Evolutionary conservation across 2,113 vertebrate genomes (phyloP), one percentile per base, ranked within the genome.

Genomic region (Emydura subglobosa): DNA sequence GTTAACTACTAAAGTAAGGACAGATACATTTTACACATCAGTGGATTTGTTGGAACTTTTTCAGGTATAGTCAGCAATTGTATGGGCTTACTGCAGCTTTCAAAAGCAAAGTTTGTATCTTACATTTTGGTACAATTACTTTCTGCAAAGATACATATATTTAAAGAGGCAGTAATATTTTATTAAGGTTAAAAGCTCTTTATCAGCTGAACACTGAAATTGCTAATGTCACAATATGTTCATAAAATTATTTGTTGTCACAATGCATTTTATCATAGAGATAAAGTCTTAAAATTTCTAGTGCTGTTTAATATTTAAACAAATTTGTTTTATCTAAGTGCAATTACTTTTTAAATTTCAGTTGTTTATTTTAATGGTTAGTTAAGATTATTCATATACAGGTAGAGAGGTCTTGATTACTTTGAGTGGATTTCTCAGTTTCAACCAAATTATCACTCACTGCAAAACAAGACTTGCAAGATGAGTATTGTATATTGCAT

Each of bases 341-440:
- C 50, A 85, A 87, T 92, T 83, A 78, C 92, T 96, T 92, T 91
- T 96, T 94, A 96, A 92, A 96, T 93, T 95, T 96, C 92, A 86
- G 47, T 92, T 93, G 85, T 92, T 93, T 94, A 34, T 78, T 74
- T 96, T 93, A 96, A 97, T 85, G 57, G 83, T 96, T 96, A 96
- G 96, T 88, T 96, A 86, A 93, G 86, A 96, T 81, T 97, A 96
- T 65, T 95, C 86, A 54, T 94, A 92, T 94, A 93, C 95, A 93
- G 97, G 76, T 86, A 85, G 93, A 57, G 81, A 90, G 92, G 94
- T 97, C 97, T 88, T 94, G 89, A 95, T 97, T 97, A 96, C 96
- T 91, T 76, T 85, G 95, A 97, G 94, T 90, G 88, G 65, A 92
- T 97, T 97, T 98, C 97, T 98, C 97, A 96, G 96, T 98, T 98